Percentiles rank a stretch among this genome's conserved stretches.
Evolutionary conservation across 2,797 vertebrate species (phyloP).

Genomic region (Alcedo atthis): DNA sequence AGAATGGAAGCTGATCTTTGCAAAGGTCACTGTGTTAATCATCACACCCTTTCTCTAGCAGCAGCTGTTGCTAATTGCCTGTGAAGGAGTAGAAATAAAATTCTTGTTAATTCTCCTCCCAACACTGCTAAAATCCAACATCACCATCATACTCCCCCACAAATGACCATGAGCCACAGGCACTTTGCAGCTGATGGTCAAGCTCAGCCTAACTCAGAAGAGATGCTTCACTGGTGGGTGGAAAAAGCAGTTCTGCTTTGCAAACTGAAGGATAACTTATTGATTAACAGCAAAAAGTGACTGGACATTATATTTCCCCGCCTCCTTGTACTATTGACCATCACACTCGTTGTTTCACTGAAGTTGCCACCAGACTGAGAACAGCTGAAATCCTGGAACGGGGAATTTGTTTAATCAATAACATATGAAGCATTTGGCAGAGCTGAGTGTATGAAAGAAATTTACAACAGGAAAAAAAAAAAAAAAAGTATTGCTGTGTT

Average conservation of each 20-base stretch:
- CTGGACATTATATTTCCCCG: not conserved
- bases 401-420: constrained; percentile 64
- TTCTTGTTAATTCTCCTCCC: constrained; percentile 48
- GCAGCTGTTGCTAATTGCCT: constrained; percentile 51
- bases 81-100: constrained; percentile 47
- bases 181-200: not conserved
- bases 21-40: constrained; percentile 63
- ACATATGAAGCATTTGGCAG: constrained; percentile 52
- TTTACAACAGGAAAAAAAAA: constrained; percentile 41
- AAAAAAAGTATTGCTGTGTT: constrained; percentile 26
- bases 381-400: constrained; percentile 16
- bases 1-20: constrained; percentile 19
- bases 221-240: accelerated
- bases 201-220: not conserved
- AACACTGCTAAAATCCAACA: constrained; percentile 5
- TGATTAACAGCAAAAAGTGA: constrained; percentile 6
- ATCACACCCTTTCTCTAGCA: constrained; percentile 22
- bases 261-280: not conserved
- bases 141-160: not conserved
- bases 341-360: not conserved
- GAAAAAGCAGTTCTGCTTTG: not conserved
- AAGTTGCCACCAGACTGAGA: constrained; percentile 20
- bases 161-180: not conserved
- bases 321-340: not conserved
- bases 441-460: not conserved